Evolutionary conservation across 2,888 invertebrate genomes (phyloP).

Genomic region (Drosophila stalkeri): DNA sequence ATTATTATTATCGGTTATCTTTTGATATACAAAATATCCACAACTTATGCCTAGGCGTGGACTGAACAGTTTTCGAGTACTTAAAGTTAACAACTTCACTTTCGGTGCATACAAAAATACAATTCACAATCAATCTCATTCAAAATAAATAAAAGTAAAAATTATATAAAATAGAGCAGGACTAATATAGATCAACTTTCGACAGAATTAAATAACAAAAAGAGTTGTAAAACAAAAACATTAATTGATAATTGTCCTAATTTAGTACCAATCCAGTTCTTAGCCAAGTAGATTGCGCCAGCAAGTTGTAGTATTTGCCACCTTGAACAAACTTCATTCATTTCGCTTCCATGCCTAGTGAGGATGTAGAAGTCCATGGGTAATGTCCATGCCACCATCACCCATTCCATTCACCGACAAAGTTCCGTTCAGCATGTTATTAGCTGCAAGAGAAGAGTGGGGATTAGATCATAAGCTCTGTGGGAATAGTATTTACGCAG

Average conservation of each 20-base stretch:
- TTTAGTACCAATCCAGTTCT: constrained; percentile 36
- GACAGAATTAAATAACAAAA: constrained; percentile 39
- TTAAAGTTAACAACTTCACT: constrained; percentile 20
- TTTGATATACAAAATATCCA: constrained; percentile 43
- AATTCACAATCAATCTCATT: constrained; percentile 27
- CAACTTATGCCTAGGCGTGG: constrained; percentile 35
- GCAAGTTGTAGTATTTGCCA: constrained; percentile 38
- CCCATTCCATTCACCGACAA: constrained; percentile 91
- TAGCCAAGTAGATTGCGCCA: constrained; percentile 36
- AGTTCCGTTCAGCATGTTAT: constrained; percentile 91
- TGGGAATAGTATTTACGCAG: constrained; percentile 4
- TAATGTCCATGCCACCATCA: constrained; percentile 90
- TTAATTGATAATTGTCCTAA: constrained; percentile 28
- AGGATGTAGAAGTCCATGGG: constrained; percentile 85
- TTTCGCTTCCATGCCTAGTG: constrained; percentile 49
- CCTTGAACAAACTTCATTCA: constrained; percentile 19
- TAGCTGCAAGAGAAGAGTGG: constrained; percentile 85
- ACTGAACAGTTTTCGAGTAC: constrained; percentile 32
- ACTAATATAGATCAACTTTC: constrained; percentile 23
- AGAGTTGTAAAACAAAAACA: constrained; percentile 20
- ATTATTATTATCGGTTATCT: constrained; percentile 30
- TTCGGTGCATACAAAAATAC: constrained; percentile 18
- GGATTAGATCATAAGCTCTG: constrained; percentile 1
- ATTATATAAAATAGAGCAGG: constrained; percentile 21
- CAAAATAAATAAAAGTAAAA: constrained; percentile 40